These are phyloP conservation scores for Nephrocerus scutellatus DNA, from an alignment of 2,888 invertebrate species.

Conservation along the genomic window DNA sequence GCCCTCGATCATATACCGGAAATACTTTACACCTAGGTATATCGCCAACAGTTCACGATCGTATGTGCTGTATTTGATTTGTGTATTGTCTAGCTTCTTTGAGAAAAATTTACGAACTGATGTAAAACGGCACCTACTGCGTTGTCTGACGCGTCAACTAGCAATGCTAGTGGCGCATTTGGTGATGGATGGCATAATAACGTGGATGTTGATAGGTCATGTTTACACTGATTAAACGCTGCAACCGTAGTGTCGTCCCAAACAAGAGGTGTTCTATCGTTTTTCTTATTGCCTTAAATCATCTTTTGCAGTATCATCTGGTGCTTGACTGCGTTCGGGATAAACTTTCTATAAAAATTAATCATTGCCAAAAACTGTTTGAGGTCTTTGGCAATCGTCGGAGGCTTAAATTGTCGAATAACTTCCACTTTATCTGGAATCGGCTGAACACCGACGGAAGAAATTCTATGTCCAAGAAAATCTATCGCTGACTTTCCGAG, in stretches of 20 bases:
- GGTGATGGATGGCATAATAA: slow-evolving; percentile 10
- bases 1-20: slow-evolving; percentile 21
- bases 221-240: slow-evolving; percentile 13
- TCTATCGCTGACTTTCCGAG: slow-evolving; percentile 14
- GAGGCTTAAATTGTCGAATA: slow-evolving; percentile 16
- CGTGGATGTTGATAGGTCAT: slow-evolving; percentile 8
- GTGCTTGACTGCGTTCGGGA: slow-evolving; percentile 9
- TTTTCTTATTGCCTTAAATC: slow-evolving; percentile 15
- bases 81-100: neutral
- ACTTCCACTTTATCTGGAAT: slow-evolving; percentile 16
- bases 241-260: slow-evolving; percentile 5
- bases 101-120: slow-evolving; percentile 9
- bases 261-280: slow-evolving; percentile 13
- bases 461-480: slow-evolving; percentile 20
- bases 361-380: slow-evolving; percentile 23
- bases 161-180: slow-evolving; percentile 9
- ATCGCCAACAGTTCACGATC: slow-evolving; percentile 8
- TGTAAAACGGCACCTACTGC: slow-evolving; percentile 14
- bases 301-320: slow-evolving; percentile 11
- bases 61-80: slow-evolving; percentile 8
- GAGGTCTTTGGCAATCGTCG: slow-evolving; percentile 17
- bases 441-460: slow-evolving; percentile 10
- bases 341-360: slow-evolving; percentile 18
- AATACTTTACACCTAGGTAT: slow-evolving; percentile 27
- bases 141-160: slow-evolving; percentile 15